These are phyloP conservation scores for Chlorocebus sabaeus DNA, from an alignment of 2,113 vertebrate species.

Conservation along the genomic window DNA sequence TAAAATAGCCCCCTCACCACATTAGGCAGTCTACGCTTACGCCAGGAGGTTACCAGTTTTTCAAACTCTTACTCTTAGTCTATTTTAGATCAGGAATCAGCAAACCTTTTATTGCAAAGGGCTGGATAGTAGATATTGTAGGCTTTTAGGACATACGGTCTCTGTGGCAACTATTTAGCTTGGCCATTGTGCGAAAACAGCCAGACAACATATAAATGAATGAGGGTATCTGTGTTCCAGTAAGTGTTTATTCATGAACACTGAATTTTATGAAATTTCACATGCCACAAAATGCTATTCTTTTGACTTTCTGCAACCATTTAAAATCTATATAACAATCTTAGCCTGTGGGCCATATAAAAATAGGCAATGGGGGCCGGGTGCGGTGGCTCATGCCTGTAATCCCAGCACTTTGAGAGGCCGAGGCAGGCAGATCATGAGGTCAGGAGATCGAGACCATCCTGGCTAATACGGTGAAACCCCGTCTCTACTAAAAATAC, in stretches of 20 bases:
- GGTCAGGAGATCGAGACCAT: too few relatives aligned
- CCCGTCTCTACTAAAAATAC: too few relatives aligned
- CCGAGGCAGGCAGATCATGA: too few relatives aligned
- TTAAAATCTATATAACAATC: neutral
- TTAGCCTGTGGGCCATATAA: neutral
- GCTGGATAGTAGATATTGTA: neutral
- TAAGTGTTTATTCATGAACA: neutral
- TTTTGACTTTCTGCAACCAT: neutral
- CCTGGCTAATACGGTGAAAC: too few relatives aligned
- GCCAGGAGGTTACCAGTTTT: neutral
- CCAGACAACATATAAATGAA: neutral
- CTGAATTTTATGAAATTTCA: slow-evolving; percentile 17
- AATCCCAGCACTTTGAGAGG: too few relatives aligned
- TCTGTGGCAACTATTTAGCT: neutral
- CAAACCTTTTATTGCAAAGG: neutral
- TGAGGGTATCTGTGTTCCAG: neutral
- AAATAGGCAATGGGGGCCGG: neutral
- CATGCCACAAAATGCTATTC: neutral
- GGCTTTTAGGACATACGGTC: neutral
- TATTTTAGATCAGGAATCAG: neutral
- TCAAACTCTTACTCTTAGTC: neutral
- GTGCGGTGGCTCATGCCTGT: too few relatives aligned
- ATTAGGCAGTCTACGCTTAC: neutral
- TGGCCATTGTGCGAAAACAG: neutral
- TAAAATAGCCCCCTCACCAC: neutral